Percentiles rank a stretch among this genome's conserved stretches.
phyloP scores from a whole-genome alignment of 2,888 invertebrate species.

The Eueremaeus valkanovi region DNA sequence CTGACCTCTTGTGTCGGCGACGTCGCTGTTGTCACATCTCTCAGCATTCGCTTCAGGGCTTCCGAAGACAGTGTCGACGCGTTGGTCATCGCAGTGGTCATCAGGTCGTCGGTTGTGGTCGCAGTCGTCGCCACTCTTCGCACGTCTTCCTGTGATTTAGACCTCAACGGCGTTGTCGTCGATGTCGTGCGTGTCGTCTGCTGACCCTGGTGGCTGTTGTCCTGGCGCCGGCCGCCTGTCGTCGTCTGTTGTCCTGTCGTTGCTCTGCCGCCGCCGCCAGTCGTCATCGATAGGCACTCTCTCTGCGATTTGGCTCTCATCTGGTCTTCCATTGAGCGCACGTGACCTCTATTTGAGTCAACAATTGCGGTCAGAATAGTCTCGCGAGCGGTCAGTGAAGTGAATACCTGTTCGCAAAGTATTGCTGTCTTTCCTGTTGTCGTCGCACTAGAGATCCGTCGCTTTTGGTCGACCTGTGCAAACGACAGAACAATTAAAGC shows the following conservation, averaged over 20 bases:
- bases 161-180: background rate
- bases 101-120: slow-evolving; percentile 40
- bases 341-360: slow-evolving; percentile 19
- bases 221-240: background rate
- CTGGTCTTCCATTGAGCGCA: slow-evolving; percentile 39
- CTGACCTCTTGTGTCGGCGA: slow-evolving; percentile 24
- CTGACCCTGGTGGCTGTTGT: background rate
- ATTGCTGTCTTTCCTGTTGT: slow-evolving; percentile 37
- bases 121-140: slow-evolving; percentile 38
- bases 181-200: slow-evolving; percentile 1
- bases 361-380: background rate
- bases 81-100: slow-evolving; percentile 40
- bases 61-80: slow-evolving; percentile 26
- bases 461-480: slow-evolving; percentile 12
- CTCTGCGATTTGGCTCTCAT: background rate
- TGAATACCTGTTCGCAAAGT: slow-evolving; percentile 21
- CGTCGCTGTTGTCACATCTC: slow-evolving; percentile 36
- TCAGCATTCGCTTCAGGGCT: slow-evolving; percentile 14
- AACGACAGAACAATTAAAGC: too few species aligned
- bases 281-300: background rate
- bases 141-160: slow-evolving; percentile 28
- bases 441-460: slow-evolving; percentile 36
- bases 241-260: background rate
- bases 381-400: background rate
- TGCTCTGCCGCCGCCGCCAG: background rate